Conservation (phyloP, 2,797 vertebrate species). For the Mormyrops attenuatus region DNA sequence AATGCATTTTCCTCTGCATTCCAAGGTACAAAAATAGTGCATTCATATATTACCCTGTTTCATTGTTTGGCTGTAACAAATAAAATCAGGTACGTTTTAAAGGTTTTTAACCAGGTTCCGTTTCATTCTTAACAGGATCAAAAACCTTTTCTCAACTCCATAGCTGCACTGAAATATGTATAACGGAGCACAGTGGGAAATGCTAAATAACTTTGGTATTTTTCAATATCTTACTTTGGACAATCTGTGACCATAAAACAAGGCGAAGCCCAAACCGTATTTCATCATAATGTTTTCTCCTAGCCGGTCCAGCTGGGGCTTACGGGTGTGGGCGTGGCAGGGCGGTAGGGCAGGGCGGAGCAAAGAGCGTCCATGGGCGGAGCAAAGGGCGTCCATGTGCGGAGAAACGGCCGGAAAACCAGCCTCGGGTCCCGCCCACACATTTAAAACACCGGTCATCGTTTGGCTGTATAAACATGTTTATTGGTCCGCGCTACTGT, state of each 20-base stretch:
- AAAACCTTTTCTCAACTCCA: not conserved
- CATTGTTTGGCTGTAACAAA: not conserved
- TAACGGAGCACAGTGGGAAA: not conserved
- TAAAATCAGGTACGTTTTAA: not conserved
- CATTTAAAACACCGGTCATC: constrained; percentile 39
- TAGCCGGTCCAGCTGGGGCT: too few relatives aligned
- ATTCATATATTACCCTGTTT: not conserved
- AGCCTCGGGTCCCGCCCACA: constrained; percentile 30
- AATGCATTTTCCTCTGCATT: not conserved
- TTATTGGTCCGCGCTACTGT: constrained; percentile 50
- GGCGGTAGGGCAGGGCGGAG: constrained; percentile 18
- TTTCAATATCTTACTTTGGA: not conserved
- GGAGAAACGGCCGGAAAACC: constrained; percentile 14
- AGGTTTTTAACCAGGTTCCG: not conserved
- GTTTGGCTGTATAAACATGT: not conserved
- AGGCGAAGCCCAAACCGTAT: not conserved
- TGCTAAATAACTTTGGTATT: not conserved
- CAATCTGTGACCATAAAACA: not conserved
- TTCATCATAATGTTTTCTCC: not conserved
- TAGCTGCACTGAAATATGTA: not conserved
- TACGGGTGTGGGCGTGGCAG: not conserved
- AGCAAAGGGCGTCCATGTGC: constrained; percentile 28
- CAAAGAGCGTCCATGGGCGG: constrained; percentile 29
- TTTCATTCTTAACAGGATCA: not conserved
- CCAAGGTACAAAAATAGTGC: not conserved